Conservation (phyloP, 2,797 vertebrate genomes). For the Sebastes kiyomatsui region DNA sequence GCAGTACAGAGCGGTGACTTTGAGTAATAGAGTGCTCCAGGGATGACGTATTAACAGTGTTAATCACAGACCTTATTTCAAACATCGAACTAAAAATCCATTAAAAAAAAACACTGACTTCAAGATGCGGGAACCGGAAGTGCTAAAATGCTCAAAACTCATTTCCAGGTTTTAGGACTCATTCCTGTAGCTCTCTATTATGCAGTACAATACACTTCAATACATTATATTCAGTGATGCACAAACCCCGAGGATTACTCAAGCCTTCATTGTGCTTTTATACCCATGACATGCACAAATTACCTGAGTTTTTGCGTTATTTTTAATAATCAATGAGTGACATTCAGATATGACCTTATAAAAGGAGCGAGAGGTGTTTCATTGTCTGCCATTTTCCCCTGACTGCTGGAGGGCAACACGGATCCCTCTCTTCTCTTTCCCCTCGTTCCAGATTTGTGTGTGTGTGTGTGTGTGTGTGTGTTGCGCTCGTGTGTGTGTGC, state of each 20-base stretch:
- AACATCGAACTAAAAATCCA: too few relatives aligned
- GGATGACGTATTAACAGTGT: too few relatives aligned
- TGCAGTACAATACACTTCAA: background rate
- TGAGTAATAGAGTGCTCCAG: too few relatives aligned
- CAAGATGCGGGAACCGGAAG: accelerated
- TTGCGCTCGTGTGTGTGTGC: background rate
- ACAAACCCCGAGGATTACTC: background rate
- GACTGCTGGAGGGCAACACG: slow-evolving; percentile 11
- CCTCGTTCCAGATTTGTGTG: slow-evolving; percentile 10
- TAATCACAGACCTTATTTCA: too few relatives aligned
- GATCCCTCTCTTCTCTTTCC: slow-evolving; percentile 4
- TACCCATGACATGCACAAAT: background rate
- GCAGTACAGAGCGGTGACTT: too few relatives aligned
- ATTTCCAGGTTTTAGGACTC: too few relatives aligned
- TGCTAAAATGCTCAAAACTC: too few relatives aligned
- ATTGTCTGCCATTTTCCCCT: slow-evolving; percentile 15
- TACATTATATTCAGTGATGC: background rate
- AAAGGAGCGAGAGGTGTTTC: slow-evolving; percentile 24
- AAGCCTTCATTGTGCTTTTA: background rate
- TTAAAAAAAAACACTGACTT: too few relatives aligned
- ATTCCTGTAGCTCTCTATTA: background rate
- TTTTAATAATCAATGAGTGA: slow-evolving; percentile 52
- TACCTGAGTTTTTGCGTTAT: background rate
- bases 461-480: background rate
- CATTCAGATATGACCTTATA: slow-evolving; percentile 68